Evolutionary conservation across 2,888 invertebrate species (phyloP), one percentile per base, ranked within the genome.

Genomic region (Choristoneura rosaceana): DNA sequence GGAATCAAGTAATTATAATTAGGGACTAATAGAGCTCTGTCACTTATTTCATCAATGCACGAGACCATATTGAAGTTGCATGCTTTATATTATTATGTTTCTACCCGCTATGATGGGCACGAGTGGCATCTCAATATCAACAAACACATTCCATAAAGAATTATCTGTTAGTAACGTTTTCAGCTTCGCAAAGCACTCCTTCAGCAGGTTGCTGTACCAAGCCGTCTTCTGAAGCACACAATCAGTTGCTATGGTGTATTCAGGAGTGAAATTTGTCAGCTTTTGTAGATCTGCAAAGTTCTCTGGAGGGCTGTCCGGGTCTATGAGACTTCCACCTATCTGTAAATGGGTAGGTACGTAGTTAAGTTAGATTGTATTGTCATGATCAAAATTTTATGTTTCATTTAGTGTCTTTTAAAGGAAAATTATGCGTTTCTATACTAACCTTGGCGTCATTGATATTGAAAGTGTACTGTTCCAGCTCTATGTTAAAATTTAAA

Each of bases 21-120:
- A n/a, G n/a, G n/a, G n/a, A n/a, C 25, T 25, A 25, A 25, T 25
- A 25, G 1, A 25, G 25, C 25, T 25, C 25, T 25, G 25, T 25
- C 25, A 25, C 25, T 25, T 25, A 25, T 25, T 25, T 25, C 2
- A 2, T 25, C 25, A 25, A 25, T 25, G 25, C 25, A 25, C 25
- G 25, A 25, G 25, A 25, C 25, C 25, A 25, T 25, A 25, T 25
- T n/a, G n/a, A n/a, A n/a, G n/a, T n/a, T n/a, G n/a, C n/a, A n/a
- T n/a, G n/a, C n/a, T n/a, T n/a, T n/a, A n/a, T n/a, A n/a, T n/a
- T n/a, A 14, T 45, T 0, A 14, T 8, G 15, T 4, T 17, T 52
- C n/a, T 77, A 93, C 94, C 89, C 75, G 94, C 87, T 74, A 95
- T 83, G 34, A 94, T 87, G 25, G 94, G 92, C 55, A 91, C 74